These are phyloP conservation scores for Synanthedon tipuliformis DNA, from an alignment of 2,888 invertebrate genomes.

Conservation along the genomic window DNA sequence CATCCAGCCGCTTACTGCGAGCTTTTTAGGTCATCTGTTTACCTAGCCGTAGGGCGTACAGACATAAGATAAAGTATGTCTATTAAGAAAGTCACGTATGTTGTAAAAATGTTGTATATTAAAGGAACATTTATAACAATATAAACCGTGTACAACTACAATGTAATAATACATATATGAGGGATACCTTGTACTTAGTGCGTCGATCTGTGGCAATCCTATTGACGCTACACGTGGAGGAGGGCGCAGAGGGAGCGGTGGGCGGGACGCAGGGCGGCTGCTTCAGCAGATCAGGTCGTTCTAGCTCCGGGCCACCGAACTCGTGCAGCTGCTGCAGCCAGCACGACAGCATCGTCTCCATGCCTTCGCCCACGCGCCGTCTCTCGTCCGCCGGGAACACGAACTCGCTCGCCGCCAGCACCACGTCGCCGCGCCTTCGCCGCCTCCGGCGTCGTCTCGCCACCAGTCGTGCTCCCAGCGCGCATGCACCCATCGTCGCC, in stretches of 20 bases:
- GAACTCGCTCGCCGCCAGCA: constrained; percentile 22
- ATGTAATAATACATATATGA: not conserved
- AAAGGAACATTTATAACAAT: not conserved
- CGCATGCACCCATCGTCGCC: constrained; percentile 9
- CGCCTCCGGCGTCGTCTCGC: constrained; percentile 9
- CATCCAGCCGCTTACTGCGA: too few species aligned
- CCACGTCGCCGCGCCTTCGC: constrained; percentile 21
- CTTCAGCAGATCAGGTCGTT: constrained; percentile 86
- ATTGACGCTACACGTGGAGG: constrained; percentile 62
- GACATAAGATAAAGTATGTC: too few species aligned
- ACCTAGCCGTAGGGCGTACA: too few species aligned
- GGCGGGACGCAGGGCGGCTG: constrained; percentile 72
- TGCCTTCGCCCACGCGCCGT: constrained; percentile 73
- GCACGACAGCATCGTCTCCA: constrained; percentile 87
- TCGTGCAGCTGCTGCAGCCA: constrained; percentile 88
- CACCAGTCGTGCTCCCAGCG: constrained; percentile 2
- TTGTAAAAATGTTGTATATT: too few species aligned
- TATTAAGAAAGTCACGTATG: too few species aligned
- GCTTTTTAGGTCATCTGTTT: too few species aligned
- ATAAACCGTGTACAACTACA: not conserved
- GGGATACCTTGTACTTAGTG: constrained; percentile 80
- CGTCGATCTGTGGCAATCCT: constrained; percentile 72
- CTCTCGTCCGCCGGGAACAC: constrained; percentile 35
- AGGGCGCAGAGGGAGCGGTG: constrained; percentile 49
- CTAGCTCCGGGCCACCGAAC: constrained; percentile 84